phyloP scores from a whole-genome alignment of 1,140 invertebrate genomes.

The Drosophila parvula region DNA sequence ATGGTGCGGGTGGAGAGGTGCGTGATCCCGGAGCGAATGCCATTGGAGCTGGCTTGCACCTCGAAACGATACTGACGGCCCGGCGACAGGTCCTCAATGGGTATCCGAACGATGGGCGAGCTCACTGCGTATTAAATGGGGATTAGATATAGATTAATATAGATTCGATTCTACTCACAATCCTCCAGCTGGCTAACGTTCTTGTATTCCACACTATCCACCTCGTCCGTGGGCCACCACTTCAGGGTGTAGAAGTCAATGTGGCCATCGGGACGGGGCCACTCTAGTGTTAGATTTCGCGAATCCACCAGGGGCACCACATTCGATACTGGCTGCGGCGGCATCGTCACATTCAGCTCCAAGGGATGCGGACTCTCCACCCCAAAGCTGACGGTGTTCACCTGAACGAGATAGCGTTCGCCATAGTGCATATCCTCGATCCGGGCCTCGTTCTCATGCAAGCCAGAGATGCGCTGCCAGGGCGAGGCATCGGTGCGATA shows the following conservation, averaged over 20 bases:
- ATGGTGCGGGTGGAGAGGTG: slow-evolving; percentile 90
- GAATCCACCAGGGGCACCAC: slow-evolving; percentile 93
- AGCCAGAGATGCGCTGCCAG: slow-evolving; percentile 88
- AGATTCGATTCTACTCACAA: slow-evolving; percentile 27
- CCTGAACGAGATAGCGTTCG: slow-evolving; percentile 93
- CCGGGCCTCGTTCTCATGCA: slow-evolving; percentile 89
- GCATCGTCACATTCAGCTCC: slow-evolving; percentile 92
- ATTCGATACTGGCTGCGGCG: slow-evolving; percentile 92
- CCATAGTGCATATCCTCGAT: slow-evolving; percentile 94
- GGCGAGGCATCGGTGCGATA: slow-evolving; percentile 90
- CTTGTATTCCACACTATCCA: slow-evolving; percentile 84
- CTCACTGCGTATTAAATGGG: background rate
- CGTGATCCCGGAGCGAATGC: slow-evolving; percentile 89
- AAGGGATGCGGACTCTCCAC: slow-evolving; percentile 91
- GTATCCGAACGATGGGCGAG: slow-evolving; percentile 85
- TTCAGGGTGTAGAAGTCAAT: slow-evolving; percentile 92
- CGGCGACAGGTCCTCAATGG: slow-evolving; percentile 90
- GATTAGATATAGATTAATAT: too few relatives aligned
- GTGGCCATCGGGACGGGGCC: slow-evolving; percentile 92
- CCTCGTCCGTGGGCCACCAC: slow-evolving; percentile 88
- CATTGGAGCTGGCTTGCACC: slow-evolving; percentile 91
- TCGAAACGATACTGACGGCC: slow-evolving; percentile 91
- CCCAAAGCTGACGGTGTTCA: slow-evolving; percentile 93
- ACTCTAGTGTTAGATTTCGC: slow-evolving; percentile 94
- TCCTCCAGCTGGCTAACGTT: slow-evolving; percentile 85